A percentile compares a stretch with the other conserved stretches of the same genome.
phyloP scores from a whole-genome alignment of 2,797 vertebrate genomes.

The Enoplosus armatus region DNA sequence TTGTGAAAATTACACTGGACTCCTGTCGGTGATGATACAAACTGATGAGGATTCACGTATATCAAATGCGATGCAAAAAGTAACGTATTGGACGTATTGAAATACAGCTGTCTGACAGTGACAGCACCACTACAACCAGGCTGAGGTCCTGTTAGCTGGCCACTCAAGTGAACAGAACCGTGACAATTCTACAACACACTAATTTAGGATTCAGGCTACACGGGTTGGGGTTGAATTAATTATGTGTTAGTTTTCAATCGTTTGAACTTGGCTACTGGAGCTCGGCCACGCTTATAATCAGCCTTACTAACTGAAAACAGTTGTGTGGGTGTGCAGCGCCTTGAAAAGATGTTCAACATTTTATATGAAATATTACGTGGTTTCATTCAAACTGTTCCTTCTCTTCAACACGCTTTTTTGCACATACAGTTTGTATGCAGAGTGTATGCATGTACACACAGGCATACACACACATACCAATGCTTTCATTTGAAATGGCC shows the following conservation, averaged over 20 bases:
- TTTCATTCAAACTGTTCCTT: background rate
- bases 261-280: background rate
- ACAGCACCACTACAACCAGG: background rate
- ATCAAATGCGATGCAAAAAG: background rate
- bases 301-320: background rate
- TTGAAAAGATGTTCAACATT: background rate
- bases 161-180: background rate
- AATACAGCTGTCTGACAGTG: too few relatives aligned
- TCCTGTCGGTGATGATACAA: too few relatives aligned
- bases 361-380: background rate
- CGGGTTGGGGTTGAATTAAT: background rate
- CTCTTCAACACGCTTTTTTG: background rate
- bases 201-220: background rate
- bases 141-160: background rate
- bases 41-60: too few relatives aligned
- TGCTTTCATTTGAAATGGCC: background rate
- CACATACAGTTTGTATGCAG: background rate
- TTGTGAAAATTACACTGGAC: too few relatives aligned
- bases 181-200: background rate
- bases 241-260: too few relatives aligned
- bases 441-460: background rate
- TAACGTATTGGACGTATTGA: background rate
- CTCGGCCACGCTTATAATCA: background rate
- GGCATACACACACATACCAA: background rate
- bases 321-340: background rate